These are phyloP conservation scores for Rafetus swinhoei DNA, from an alignment of 2,113 vertebrate species.

Conservation along the genomic window DNA sequence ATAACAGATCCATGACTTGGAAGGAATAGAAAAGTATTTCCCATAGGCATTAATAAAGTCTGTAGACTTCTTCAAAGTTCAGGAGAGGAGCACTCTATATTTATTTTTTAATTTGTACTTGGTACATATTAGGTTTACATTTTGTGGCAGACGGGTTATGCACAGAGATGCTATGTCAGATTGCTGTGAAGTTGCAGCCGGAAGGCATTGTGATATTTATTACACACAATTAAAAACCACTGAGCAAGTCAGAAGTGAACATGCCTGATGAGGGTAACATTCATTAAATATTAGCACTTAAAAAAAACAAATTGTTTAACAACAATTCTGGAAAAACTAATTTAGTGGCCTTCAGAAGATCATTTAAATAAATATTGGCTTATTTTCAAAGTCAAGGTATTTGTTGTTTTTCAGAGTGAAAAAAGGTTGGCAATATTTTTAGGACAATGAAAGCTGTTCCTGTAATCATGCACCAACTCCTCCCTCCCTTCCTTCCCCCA, in stretches of 20 bases:
- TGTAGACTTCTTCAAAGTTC: not conserved
- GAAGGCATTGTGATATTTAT: not conserved
- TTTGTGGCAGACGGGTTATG: constrained; percentile 15
- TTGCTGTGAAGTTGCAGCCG: not conserved
- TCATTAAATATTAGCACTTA: not conserved
- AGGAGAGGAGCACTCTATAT: not conserved
- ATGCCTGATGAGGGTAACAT: not conserved
- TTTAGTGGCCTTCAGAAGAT: not conserved
- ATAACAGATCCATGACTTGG: not conserved
- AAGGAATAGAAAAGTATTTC: not conserved
- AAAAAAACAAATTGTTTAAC: constrained; percentile 11
- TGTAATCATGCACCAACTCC: constrained; percentile 1
- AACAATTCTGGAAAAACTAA: not conserved
- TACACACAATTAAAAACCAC: not conserved
- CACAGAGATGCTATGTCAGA: not conserved
- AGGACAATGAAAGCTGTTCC: constrained; percentile 15
- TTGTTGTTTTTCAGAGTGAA: not conserved
- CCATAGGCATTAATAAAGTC: not conserved
- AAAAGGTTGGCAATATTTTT: constrained; percentile 25
- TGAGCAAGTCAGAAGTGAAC: not conserved
- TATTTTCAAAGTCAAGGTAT: not conserved
- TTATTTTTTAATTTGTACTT: not conserved
- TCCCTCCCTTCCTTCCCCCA: not conserved
- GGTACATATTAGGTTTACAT: not conserved
- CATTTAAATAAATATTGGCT: not conserved